Evolutionary conservation across 2,797 vertebrate genomes (phyloP).

Genomic region (Dallia pectoralis): DNA sequence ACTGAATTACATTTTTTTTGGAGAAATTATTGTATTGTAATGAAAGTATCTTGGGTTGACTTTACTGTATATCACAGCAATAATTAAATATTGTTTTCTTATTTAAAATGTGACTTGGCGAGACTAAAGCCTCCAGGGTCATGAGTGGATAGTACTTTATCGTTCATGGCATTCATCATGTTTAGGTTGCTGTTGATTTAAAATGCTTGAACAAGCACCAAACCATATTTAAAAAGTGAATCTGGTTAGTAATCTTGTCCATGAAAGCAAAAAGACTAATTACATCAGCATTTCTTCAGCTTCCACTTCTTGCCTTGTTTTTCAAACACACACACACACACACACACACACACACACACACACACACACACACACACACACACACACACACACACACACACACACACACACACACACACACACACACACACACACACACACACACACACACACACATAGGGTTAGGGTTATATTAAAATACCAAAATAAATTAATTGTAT

Average conservation of each 20-base stretch:
- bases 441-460: slow-evolving; percentile 29
- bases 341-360: slow-evolving; percentile 10
- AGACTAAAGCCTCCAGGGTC: neutral
- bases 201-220: slow-evolving; percentile 16
- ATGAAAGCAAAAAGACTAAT: neutral
- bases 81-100: neutral
- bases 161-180: neutral
- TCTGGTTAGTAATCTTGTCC: neutral
- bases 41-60: too few relatives aligned
- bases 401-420: slow-evolving; percentile 16
- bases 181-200: slow-evolving; percentile 8
- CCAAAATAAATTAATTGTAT: neutral
- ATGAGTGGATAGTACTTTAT: neutral
- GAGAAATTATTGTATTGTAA: too few relatives aligned
- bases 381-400: neutral
- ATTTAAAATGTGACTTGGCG: neutral
- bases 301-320: neutral
- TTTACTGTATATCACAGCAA: neutral
- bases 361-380: neutral
- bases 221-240: slow-evolving; percentile 7
- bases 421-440: slow-evolving; percentile 21
- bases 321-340: slow-evolving; percentile 14
- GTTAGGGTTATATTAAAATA: neutral
- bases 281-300: neutral
- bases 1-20: too few relatives aligned